Base-by-base conservation (phyloP, 2,113 vertebrate species). In the Ctenomys sociabilis region DNA sequence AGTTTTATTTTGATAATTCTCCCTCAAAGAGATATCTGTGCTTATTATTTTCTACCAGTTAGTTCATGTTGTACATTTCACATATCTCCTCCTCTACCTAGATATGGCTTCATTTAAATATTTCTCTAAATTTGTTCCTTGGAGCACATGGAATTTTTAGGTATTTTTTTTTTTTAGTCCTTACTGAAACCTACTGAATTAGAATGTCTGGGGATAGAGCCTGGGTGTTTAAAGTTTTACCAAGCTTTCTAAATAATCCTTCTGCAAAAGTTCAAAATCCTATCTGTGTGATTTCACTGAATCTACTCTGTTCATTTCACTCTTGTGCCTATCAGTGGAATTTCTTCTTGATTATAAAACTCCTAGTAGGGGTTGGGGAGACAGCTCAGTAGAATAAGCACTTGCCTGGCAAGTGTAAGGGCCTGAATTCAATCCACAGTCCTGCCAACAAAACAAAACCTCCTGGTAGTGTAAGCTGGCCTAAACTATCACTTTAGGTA, bases 111-210 rank as follows among this genome's bases (percentile, higher is more conserved):
- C 49, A 73, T 84, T 93, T 85, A 95, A 87, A 85, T 68, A 83
- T 43, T 45, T 83, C 75, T 59, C 12, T 66, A 88, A 80, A 91
- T 78, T 87, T 92, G 35, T 43, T 91, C 19, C 17, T 52, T 81
- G n/a, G 40, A 88, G 9, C 45, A 90, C 5, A 64, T 52, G 61
- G 13, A 78, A 16, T 49, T 78, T 78, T 28, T 49, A 78, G 75
- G 9, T 6, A 17, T 49, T 45, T 90, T 6, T 32, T 49, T 45
- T 90, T 94, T n/a, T 61, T 72, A 49, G 17, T 40, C 19, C 7
- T 90, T 96, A 37, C 54, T 85, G 43, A 95, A 91, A 52, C 5
- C 52, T 68, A 92, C 49, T 86, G 32, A 59, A 83, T 73, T 19
- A 73, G 30, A 86, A 88, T 89, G 61, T 85, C 73, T 86, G 43